These are phyloP conservation scores for Strix aluco DNA, from an alignment of 2,113 vertebrate genomes.

Conservation along the genomic window DNA sequence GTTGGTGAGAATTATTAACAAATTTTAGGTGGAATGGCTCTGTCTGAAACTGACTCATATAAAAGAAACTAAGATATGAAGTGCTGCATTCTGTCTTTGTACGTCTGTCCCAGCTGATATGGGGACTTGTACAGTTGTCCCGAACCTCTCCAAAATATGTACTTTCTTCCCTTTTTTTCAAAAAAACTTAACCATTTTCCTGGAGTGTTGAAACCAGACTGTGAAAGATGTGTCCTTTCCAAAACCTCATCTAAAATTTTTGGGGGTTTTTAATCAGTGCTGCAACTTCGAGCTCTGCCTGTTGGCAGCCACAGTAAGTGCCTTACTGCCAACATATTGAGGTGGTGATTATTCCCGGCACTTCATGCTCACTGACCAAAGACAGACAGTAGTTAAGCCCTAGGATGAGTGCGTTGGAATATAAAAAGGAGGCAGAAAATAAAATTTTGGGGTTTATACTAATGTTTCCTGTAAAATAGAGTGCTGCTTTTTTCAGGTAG, in stretches of 20 bases:
- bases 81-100: background rate
- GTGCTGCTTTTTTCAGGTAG: background rate
- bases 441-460: background rate
- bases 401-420: background rate
- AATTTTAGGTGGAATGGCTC: background rate
- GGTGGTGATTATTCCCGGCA: background rate
- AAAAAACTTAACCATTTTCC: background rate
- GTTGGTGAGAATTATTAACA: background rate
- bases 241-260: background rate
- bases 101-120: background rate
- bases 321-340: background rate
- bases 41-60: background rate
- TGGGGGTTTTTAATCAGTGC: background rate
- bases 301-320: background rate
- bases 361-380: background rate
- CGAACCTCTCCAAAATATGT: background rate
- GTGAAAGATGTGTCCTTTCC: background rate
- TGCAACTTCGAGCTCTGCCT: background rate
- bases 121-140: background rate
- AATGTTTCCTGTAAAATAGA: background rate
- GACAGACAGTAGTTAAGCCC: background rate
- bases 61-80: background rate
- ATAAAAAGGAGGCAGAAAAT: background rate
- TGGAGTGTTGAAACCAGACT: background rate
- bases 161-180: background rate